Evolutionary conservation across 2,113 vertebrate species (phyloP), one percentile per base, ranked within the genome.

Genomic region (Monopterus albus): DNA sequence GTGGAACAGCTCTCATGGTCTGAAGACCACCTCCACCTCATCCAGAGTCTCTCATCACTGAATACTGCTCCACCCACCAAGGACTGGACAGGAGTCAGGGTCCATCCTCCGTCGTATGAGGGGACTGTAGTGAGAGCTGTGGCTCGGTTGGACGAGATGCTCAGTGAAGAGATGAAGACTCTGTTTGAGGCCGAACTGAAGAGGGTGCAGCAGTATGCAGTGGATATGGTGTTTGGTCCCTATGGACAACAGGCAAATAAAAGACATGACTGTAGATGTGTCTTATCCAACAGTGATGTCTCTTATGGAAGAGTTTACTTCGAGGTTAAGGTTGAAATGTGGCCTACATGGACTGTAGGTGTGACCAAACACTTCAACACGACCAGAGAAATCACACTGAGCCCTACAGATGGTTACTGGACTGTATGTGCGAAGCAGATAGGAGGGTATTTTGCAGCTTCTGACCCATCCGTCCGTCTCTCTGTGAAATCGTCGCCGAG

Each of bases 401-500:
- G 6, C 10, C 43, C 43, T 21, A 2, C 7, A 1, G 3, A n/a
- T 15, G 66, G 59, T 45, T 42, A 18, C 45, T 78, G 76, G 61
- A 10, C 6, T 0, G 11, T 79, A 14, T 8, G 33, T n/a, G 14
- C 42, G 7, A 42, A 23, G 2, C 2, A 9, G 2, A 5, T 7
- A 14, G n/a, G 12, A 3, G 11, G n/a, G 9, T 39, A 35, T 7
- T 0, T 0, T 2, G 47, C 49, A 7, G 0, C 0, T 40, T 15
- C 7, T 11, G 25, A 0, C 6, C 13, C 25, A 7, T 0, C 0
- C 7, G 69, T 71, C 11, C 0, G 0, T 57, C 45, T 77, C n/a
- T 9, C 20, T 26, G 42, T 57, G 17, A 62, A 31, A 35, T 28
- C 26, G 4, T 12, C 0, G 1, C 63, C 56, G 25, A 3, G 47